These are phyloP conservation scores for Vanessa tameamea DNA, from an alignment of 1,140 invertebrate species.

Conservation along the genomic window DNA sequence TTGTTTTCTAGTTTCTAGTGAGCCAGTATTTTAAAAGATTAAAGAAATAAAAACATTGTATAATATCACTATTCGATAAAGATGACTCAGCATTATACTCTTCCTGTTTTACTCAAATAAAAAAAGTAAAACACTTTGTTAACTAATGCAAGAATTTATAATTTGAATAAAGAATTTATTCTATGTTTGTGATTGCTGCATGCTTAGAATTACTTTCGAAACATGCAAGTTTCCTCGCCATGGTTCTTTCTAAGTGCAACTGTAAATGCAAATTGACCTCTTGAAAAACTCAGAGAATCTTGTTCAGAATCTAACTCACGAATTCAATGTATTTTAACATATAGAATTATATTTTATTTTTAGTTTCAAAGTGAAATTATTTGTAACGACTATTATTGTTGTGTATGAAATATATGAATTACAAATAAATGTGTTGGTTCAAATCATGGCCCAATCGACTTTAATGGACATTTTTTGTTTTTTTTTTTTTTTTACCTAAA, in stretches of 20 bases:
- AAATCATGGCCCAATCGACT: no score
- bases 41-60: no score
- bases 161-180: not conserved
- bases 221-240: not conserved
- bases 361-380: not conserved
- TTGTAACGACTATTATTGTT: not conserved
- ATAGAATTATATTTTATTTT: not conserved
- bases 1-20: no score
- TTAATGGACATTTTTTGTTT: no score
- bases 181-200: not conserved
- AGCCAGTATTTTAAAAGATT: no score
- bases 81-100: no score
- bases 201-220: conserved; percentile 3
- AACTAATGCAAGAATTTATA: not conserved
- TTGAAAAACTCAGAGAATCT: conserved; percentile 3
- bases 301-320: not conserved
- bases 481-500: no score
- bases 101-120: no score
- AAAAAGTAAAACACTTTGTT: not conserved
- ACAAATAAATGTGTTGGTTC: no score
- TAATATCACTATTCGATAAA: no score
- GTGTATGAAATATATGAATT: no score
- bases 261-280: conserved; percentile 9
- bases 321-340: not conserved
- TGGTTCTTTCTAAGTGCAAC: not conserved